Conservation (phyloP, 53 echinoderm and acorn worm species). For the Actinopyga echinites region DNA sequence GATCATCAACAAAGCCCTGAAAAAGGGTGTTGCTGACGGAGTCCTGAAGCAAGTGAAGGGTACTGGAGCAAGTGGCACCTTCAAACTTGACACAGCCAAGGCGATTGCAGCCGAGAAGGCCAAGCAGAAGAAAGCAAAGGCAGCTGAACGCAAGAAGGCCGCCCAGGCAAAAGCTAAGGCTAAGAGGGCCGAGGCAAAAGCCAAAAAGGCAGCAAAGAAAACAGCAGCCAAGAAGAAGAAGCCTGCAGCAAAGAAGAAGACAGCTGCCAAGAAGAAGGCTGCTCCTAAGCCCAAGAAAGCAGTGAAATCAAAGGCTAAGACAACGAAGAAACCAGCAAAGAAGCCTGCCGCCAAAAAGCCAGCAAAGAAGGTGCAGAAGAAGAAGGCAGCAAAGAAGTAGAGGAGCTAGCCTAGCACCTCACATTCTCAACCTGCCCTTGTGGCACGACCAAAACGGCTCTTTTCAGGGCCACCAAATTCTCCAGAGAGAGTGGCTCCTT, state of each 20-base stretch:
- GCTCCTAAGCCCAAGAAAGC: constrained; percentile 65
- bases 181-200: constrained; percentile 53
- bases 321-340: constrained; percentile 61
- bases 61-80: too few species aligned
- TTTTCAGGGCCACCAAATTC: too few species aligned
- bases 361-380: constrained; percentile 53
- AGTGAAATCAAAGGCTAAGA: constrained; percentile 55
- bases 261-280: constrained; percentile 39
- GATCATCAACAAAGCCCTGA: too few species aligned
- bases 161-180: constrained; percentile 49
- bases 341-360: constrained; percentile 57
- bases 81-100: too few species aligned
- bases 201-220: constrained; percentile 48
- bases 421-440: constrained; percentile 86
- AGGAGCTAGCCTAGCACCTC: background rate
- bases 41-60: too few species aligned
- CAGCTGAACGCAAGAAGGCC: constrained; percentile 58
- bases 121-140: constrained; percentile 59
- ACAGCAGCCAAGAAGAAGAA: constrained; percentile 31
- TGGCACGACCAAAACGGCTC: constrained; percentile 87
- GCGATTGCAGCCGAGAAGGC: constrained; percentile 62
- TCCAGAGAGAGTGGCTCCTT: constrained; percentile 34
- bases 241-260: constrained; percentile 47
- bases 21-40: too few species aligned
- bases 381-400: background rate